Evolutionary conservation across 2,797 vertebrate species (phyloP).

Genomic region (Chanos chanos): DNA sequence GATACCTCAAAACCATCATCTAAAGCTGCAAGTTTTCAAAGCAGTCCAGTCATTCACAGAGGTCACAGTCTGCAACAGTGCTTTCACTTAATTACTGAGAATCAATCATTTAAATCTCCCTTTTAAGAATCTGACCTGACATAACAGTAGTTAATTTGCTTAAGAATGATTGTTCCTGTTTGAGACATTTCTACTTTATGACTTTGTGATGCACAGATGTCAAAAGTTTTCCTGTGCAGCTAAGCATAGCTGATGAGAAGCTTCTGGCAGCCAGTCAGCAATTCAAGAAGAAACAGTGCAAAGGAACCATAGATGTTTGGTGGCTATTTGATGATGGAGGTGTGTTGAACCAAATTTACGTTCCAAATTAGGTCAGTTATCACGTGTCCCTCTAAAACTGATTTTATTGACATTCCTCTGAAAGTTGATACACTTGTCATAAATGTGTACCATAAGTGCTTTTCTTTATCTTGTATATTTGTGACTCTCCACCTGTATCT

Average conservation of each 20-base stretch:
- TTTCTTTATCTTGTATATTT: background rate
- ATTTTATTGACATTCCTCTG: background rate
- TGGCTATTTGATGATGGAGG: constrained; percentile 99
- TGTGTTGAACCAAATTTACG: constrained; percentile 44
- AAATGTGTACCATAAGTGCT: background rate
- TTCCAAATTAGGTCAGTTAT: background rate
- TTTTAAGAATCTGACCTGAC: background rate
- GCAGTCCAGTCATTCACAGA: constrained; percentile 73
- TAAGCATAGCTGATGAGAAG: constrained; percentile 84
- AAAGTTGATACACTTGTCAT: background rate
- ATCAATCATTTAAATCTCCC: too few relatives aligned
- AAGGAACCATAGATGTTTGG: constrained; percentile 96
- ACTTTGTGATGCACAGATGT: constrained; percentile 63
- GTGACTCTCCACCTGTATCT: too few relatives aligned
- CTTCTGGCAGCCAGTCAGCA: constrained; percentile 87
- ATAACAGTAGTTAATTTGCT: background rate
- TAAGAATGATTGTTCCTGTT: too few relatives aligned
- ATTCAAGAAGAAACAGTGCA: constrained; percentile 94
- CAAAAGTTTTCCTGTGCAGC: constrained; percentile 68
- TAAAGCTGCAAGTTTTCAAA: constrained; percentile 73
- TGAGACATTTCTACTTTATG: background rate
- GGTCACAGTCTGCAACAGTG: constrained; percentile 70
- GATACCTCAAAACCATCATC: constrained; percentile 74
- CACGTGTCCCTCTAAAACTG: background rate
- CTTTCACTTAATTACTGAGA: background rate